Conservation (phyloP, 1,140 invertebrate species). For the Nephila pilipes region DNA sequence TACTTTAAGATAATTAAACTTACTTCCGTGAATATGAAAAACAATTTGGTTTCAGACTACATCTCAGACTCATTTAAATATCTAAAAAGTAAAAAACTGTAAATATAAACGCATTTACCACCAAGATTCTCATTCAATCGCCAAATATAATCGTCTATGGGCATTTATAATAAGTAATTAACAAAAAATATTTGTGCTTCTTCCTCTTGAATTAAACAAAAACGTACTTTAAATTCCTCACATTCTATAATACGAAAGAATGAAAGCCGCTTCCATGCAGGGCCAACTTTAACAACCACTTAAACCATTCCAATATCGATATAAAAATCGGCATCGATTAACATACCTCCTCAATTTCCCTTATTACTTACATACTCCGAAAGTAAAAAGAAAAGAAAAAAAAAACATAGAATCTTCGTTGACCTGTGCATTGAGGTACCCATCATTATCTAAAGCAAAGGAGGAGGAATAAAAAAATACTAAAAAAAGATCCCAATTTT, state of each 20-base stretch:
- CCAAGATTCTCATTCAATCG: too few species aligned
- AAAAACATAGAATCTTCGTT: not conserved
- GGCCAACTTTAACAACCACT: conserved; percentile 8
- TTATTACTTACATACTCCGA: not conserved
- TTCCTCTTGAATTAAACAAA: too few species aligned
- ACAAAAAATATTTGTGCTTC: too few species aligned
- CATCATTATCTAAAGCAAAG: conserved; percentile 3
- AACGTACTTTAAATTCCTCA: not conserved
- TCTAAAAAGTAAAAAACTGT: too few species aligned
- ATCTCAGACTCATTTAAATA: too few species aligned
- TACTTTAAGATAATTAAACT: too few species aligned
- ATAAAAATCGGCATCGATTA: conserved; percentile 41
- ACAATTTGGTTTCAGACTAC: too few species aligned
- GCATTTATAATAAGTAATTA: too few species aligned
- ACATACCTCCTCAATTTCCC: conserved; percentile 23
- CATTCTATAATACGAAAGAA: not conserved
- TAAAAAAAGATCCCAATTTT: not conserved
- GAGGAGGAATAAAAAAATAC: not conserved
- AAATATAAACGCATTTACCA: too few species aligned
- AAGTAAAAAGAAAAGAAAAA: not conserved
- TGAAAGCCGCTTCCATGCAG: not conserved
- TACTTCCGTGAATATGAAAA: too few species aligned
- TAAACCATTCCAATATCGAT: conserved; percentile 39
- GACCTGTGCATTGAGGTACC: not conserved
- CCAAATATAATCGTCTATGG: too few species aligned